Evolutionary conservation across 2,113 vertebrate genomes (phyloP).

Genomic region (Xenus cinereus): DNA sequence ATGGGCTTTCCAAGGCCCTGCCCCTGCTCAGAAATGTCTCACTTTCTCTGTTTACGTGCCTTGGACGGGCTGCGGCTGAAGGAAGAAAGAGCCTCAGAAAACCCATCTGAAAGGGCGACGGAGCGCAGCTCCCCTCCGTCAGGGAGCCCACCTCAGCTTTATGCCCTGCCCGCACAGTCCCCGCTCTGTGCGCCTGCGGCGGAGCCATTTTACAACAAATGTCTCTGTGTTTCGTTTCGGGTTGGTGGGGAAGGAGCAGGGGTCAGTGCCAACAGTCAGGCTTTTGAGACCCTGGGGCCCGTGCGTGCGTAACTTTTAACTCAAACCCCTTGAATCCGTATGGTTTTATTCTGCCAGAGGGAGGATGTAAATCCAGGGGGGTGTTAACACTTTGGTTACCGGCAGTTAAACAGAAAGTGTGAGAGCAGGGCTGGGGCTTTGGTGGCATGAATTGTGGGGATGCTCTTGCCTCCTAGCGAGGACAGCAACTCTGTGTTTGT

Average conservation of each 20-base stretch:
- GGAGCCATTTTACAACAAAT: not conserved
- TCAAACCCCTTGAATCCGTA: rapidly evolving
- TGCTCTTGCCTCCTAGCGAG: not conserved
- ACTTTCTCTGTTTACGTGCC: not conserved
- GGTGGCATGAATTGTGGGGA: not conserved
- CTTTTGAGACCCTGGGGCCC: not conserved
- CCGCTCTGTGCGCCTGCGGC: not conserved
- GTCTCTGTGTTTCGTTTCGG: not conserved
- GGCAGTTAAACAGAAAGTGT: not conserved
- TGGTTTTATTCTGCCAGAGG: not conserved
- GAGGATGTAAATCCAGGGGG: not conserved
- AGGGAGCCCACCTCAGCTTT: not conserved
- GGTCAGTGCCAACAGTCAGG: not conserved
- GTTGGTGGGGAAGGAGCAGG: not conserved
- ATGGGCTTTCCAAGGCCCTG: not conserved
- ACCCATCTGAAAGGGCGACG: not conserved
- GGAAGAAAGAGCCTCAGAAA: constrained; percentile 27
- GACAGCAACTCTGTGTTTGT: not conserved
- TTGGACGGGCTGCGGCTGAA: not conserved
- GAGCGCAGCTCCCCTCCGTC: not conserved
- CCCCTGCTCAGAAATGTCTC: not conserved
- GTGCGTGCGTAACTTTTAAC: not conserved
- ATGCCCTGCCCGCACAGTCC: not conserved
- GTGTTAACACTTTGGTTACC: rapidly evolving
- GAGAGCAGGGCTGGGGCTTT: not conserved